These are phyloP conservation scores for Pangasianodon hypophthalmus DNA, from an alignment of 2,113 vertebrate genomes.

Conservation along the genomic window DNA sequence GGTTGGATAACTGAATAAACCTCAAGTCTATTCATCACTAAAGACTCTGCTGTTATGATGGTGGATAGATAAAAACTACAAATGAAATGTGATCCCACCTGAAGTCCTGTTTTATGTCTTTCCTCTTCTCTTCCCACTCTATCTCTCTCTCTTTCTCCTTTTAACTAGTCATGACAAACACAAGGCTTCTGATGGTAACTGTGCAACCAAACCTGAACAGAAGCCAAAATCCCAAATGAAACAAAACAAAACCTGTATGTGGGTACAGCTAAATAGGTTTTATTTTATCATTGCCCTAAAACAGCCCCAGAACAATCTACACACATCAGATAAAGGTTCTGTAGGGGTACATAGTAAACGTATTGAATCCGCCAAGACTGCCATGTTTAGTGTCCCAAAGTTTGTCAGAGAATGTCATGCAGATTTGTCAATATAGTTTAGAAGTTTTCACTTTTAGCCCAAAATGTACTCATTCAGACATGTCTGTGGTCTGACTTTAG, in stretches of 20 bases:
- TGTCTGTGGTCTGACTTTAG: background rate
- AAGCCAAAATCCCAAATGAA: slow-evolving; percentile 9
- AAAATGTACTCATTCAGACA: background rate
- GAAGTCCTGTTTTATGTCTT: slow-evolving; percentile 26
- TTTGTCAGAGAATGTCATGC: background rate
- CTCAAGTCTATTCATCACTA: slow-evolving; percentile 15
- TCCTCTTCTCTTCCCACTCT: background rate
- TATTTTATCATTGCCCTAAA: background rate
- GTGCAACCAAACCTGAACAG: slow-evolving; percentile 17
- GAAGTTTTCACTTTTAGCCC: background rate
- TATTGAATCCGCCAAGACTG: background rate
- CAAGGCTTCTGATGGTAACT: slow-evolving; percentile 21
- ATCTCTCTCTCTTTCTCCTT: background rate
- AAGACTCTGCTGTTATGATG: slow-evolving; percentile 21
- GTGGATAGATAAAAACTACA: slow-evolving; percentile 22
- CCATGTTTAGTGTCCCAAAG: background rate
- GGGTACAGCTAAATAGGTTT: slow-evolving; percentile 14
- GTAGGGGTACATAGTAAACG: background rate
- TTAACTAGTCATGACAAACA: slow-evolving; percentile 16
- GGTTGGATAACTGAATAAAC: background rate
- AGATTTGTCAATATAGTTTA: background rate
- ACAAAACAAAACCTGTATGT: background rate
- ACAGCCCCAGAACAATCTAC: background rate
- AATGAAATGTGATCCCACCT: slow-evolving; percentile 19
- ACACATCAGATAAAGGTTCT: background rate